Conservation (phyloP, 2,113 vertebrate genomes). For the Alosa alosa region DNA sequence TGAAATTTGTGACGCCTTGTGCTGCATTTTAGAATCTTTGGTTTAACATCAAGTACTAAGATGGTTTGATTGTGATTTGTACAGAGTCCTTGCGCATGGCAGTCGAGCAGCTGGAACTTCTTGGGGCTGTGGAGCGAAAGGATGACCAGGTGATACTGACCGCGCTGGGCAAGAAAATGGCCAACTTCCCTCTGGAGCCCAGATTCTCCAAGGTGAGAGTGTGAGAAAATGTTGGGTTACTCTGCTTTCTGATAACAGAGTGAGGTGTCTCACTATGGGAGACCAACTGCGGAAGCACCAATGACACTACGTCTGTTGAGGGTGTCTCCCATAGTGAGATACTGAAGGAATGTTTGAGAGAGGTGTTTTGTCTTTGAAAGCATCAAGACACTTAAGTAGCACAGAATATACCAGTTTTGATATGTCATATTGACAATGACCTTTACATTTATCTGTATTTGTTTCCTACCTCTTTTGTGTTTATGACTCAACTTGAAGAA, state of each 20-base stretch:
- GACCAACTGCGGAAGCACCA: no score
- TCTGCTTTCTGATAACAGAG: no score
- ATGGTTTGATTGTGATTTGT: conserved; percentile 9
- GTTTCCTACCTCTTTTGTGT: no score
- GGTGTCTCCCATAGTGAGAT: no score
- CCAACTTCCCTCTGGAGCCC: conserved; percentile 91
- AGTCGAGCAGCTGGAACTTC: conserved; percentile 82
- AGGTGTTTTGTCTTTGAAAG: neutral
- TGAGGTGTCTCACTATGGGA: no score
- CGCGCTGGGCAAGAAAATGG: conserved; percentile 90
- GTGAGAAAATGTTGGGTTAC: neutral
- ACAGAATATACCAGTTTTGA: neutral
- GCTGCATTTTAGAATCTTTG: neutral
- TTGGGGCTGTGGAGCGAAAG: conserved; percentile 85
- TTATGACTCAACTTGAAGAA: no score
- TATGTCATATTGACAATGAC: neutral
- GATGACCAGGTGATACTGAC: conserved; percentile 80
- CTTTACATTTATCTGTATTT: neutral
- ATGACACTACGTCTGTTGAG: no score
- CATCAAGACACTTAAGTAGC: neutral
- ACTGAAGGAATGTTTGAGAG: no score
- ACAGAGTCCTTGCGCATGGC: conserved; percentile 85
- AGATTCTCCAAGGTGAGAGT: conserved; percentile 85
- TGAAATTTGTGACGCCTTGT: neutral
- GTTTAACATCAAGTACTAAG: neutral